phyloP scores from a whole-genome alignment of 2,113 vertebrate species.

The Ancistrus triradiatus region DNA sequence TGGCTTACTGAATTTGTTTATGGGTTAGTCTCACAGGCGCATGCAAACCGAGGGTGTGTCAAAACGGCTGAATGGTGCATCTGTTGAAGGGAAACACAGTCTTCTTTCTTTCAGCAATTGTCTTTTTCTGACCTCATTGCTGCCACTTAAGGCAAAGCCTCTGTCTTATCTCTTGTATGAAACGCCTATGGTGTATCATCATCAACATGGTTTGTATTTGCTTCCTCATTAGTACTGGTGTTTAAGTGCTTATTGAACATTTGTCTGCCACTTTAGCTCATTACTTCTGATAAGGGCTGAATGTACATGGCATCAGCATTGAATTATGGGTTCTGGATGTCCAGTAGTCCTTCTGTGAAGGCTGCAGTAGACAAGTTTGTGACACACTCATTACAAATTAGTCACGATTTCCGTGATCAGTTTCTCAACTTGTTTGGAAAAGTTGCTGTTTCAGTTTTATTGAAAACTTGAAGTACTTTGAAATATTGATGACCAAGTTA shows the following conservation, averaged over 20 bases:
- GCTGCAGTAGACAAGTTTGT: too few relatives aligned
- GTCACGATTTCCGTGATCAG: too few relatives aligned
- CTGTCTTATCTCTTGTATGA: slow-evolving; percentile 28
- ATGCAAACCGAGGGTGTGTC: slow-evolving; percentile 46
- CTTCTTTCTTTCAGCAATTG: slow-evolving; percentile 40
- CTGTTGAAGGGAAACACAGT: slow-evolving; percentile 42
- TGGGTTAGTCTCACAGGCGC: slow-evolving; percentile 43
- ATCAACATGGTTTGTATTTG: slow-evolving; percentile 26
- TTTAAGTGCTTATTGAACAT: slow-evolving; percentile 7
- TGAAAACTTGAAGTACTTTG: too few relatives aligned
- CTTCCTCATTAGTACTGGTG: slow-evolving; percentile 17
- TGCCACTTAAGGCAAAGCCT: slow-evolving; percentile 32
- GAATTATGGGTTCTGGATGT: too few relatives aligned
- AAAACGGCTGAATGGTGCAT: slow-evolving; percentile 38
- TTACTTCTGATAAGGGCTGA: slow-evolving; percentile 16
- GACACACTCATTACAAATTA: too few relatives aligned
- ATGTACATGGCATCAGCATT: too few relatives aligned
- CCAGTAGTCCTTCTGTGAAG: too few relatives aligned
- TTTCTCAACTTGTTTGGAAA: too few relatives aligned
- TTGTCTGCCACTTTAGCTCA: not conserved
- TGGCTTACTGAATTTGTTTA: slow-evolving; percentile 43
- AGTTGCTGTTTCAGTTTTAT: too few relatives aligned
- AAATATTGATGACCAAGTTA: too few relatives aligned
- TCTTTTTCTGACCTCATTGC: slow-evolving; percentile 42
- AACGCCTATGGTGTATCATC: slow-evolving; percentile 21